A percentile compares a stretch with the other conserved stretches of the same genome.
These are phyloP conservation scores for Erannis defoliaria DNA, from an alignment of 2,888 invertebrate species.

Conservation along the genomic window DNA sequence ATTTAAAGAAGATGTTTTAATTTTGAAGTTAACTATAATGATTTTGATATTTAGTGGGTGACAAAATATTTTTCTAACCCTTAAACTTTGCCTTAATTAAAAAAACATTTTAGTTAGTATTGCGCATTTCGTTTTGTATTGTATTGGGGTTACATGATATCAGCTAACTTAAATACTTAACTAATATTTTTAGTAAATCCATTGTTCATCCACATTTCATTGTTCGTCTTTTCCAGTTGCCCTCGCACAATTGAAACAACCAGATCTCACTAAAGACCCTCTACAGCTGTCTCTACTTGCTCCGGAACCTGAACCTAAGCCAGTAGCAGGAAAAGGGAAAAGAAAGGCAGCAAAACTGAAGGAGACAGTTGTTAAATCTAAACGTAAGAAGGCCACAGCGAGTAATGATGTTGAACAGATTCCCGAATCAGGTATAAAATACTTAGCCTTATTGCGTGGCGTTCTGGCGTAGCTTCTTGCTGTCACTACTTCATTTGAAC, in stretches of 20 bases:
- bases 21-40: too few species aligned
- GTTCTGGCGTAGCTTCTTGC: too few species aligned
- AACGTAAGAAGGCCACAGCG: slow-evolving; percentile 1
- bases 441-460: too few species aligned
- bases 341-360: slow-evolving; percentile 4
- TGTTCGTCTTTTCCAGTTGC: slow-evolving; percentile 56
- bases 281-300: not conserved
- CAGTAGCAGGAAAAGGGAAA: slow-evolving; percentile 6
- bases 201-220: not conserved
- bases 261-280: slow-evolving; percentile 2
- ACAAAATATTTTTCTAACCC: too few species aligned
- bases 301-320: not conserved
- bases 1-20: too few species aligned
- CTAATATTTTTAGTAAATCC: not conserved
- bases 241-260: slow-evolving; percentile 45
- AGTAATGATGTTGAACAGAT: not conserved
- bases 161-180: too few species aligned
- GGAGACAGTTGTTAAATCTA: not conserved
- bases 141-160: too few species aligned
- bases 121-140: too few species aligned
- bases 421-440: not conserved
- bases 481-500: too few species aligned
- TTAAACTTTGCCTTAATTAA: too few species aligned
- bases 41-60: too few species aligned
- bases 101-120: too few species aligned